Evolutionary conservation across 2,113 vertebrate species (phyloP), one percentile per base, ranked within the genome.

Genomic region (Tenebrosternarchus preto): DNA sequence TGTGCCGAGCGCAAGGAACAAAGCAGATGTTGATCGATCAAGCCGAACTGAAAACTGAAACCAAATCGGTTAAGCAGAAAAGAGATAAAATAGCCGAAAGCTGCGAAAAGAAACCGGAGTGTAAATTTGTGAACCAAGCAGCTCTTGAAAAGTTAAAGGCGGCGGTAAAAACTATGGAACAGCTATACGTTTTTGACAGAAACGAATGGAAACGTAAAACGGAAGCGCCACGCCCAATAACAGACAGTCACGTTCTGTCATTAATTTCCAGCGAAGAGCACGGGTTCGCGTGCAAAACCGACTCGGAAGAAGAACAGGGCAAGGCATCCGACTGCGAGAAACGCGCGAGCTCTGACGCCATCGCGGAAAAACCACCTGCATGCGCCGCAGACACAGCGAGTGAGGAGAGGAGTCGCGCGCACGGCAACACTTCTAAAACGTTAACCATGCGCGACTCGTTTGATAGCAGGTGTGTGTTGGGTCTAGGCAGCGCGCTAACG

Each of bases 131-230:
- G 0, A 93, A 94, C 73, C 94, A 95, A 29, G 95, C 93, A 0
- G 98, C 97, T 0, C 85, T 99, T 76, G 95, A 98, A 90, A 98
- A 98, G 88, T 91, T 99, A 22, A 97, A 95, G 7, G 98, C 98
- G 0, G 98, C 98, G 0, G 97, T 99, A 31, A 93, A 95, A 83
- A 98, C 95, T 4, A 99, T 99, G 98, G 98, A 99, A 73, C 95
- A 98, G 84, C 93, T 98, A 2, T 99, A 98, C 69, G 95, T 96
- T 80, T 97, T 96, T 86, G 93, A 95, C 82, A 92, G 94, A 36
- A 94, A 96, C 4, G 96, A 98, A 78, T 99, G 98, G 98, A 98
- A 96, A 85, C 95, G 98, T 36, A 96, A 95, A 84, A 94, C 91
- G 6, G 93, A 96, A 71, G 85, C 91, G 36, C 94, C 95, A 1